These are phyloP conservation scores for Cyanoderma ruficeps DNA, from an alignment of 2,113 vertebrate species.

Conservation along the genomic window DNA sequence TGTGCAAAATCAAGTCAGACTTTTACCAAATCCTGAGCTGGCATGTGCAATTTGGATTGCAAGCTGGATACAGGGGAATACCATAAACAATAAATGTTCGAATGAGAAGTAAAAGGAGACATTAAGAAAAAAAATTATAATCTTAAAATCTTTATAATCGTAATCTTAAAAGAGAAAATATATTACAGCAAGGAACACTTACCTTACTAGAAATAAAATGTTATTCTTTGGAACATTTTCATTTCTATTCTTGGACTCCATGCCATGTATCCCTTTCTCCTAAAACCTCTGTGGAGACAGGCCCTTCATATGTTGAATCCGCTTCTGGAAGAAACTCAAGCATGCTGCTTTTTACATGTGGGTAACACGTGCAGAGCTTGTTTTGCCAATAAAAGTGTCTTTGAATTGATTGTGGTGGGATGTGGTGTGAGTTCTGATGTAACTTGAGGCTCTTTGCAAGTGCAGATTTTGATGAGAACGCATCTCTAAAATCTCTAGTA, in stretches of 20 bases:
- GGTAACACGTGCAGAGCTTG: slow-evolving; percentile 42
- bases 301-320: background rate
- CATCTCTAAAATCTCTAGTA: background rate
- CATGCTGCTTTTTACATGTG: slow-evolving; percentile 11
- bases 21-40: background rate
- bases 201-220: background rate
- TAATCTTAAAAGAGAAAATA: background rate
- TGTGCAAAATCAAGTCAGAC: background rate
- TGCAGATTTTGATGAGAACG: slow-evolving; percentile 23
- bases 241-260: background rate
- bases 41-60: background rate
- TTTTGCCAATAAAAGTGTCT: slow-evolving; percentile 49
- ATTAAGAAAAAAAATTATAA: background rate
- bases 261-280: background rate
- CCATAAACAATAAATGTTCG: background rate
- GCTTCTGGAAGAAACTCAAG: background rate
- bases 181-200: background rate
- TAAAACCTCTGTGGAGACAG: background rate
- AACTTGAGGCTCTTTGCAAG: slow-evolving; percentile 1
- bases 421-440: slow-evolving; percentile 9
- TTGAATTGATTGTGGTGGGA: slow-evolving; percentile 45
- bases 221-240: background rate
- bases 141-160: background rate
- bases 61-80: background rate
- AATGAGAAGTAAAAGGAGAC: background rate